Conservation (phyloP, 2,113 vertebrate genomes). For the Cryptoleucopteryx plumbea region DNA sequence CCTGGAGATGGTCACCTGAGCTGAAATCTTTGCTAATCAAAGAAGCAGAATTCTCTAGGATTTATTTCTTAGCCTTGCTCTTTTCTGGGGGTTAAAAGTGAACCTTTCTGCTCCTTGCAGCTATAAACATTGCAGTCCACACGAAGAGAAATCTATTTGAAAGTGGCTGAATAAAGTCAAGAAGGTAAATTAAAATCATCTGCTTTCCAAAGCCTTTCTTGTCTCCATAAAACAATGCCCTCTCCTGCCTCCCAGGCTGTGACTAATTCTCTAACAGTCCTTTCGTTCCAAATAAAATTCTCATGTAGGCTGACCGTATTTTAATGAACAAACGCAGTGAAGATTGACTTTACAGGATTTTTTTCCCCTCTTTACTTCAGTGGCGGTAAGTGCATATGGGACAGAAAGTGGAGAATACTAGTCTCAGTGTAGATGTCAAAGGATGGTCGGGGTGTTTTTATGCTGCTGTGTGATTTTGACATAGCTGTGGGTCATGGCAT, state of each 20-base stretch:
- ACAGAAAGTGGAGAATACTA: not conserved
- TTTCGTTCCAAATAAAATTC: conserved; percentile 51
- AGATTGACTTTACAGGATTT: not conserved
- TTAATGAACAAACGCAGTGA: conserved; percentile 26
- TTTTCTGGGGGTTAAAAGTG: conserved; percentile 20
- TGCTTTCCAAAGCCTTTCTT: conserved; percentile 56
- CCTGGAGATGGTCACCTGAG: not conserved
- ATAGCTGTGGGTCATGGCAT: not conserved
- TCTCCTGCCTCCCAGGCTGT: conserved; percentile 65
- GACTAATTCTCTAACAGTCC: conserved; percentile 49
- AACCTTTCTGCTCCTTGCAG: not conserved
- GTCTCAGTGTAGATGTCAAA: not conserved
- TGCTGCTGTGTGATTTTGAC: not conserved
- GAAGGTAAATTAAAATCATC: conserved; percentile 69
- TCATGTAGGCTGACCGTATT: conserved; percentile 52
- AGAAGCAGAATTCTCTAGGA: not conserved
- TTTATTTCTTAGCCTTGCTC: not conserved
- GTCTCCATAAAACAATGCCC: conserved; percentile 56
- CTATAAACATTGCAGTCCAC: not conserved
- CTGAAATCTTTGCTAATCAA: not conserved
- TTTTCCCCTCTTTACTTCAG: not conserved
- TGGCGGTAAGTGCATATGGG: not conserved
- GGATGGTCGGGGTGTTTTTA: not conserved
- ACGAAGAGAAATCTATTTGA: conserved; percentile 22
- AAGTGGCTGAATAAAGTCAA: conserved; percentile 55